phyloP scores from a whole-genome alignment of 2,888 invertebrate genomes.

The Limnephilus auricula region DNA sequence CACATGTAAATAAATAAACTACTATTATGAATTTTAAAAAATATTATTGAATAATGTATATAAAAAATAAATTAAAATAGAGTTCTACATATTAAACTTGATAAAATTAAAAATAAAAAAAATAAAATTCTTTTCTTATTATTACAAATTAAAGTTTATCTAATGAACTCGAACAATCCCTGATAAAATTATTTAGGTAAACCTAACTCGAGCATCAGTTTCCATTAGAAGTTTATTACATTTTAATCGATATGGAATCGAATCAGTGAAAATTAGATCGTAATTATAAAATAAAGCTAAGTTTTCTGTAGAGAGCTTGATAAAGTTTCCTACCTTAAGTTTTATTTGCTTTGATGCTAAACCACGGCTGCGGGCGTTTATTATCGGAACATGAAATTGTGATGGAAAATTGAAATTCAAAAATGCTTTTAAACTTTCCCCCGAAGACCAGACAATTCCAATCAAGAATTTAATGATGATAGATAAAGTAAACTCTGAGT shows the following conservation, averaged over 20 bases:
- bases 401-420: neutral
- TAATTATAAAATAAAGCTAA: neutral
- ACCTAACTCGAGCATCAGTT: neutral
- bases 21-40: too few relatives aligned
- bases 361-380: conserved; percentile 11
- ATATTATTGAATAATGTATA: too few relatives aligned
- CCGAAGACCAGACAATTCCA: neutral
- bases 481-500: neutral
- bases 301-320: neutral
- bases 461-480: neutral
- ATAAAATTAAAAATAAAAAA: too few relatives aligned
- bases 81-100: too few relatives aligned
- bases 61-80: too few relatives aligned
- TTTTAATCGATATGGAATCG: conserved; percentile 8
- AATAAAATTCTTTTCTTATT: too few relatives aligned
- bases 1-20: too few relatives aligned
- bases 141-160: neutral
- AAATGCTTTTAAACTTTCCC: conserved; percentile 29
- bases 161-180: neutral
- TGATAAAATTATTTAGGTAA: neutral
- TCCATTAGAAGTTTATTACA: neutral
- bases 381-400: conserved; percentile 29
- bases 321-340: conserved; percentile 33
- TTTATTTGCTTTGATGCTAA: conserved; percentile 29
- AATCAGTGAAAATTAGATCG: neutral